phyloP scores from a whole-genome alignment of 2,797 vertebrate genomes.

The Sebastes wilsoni region DNA sequence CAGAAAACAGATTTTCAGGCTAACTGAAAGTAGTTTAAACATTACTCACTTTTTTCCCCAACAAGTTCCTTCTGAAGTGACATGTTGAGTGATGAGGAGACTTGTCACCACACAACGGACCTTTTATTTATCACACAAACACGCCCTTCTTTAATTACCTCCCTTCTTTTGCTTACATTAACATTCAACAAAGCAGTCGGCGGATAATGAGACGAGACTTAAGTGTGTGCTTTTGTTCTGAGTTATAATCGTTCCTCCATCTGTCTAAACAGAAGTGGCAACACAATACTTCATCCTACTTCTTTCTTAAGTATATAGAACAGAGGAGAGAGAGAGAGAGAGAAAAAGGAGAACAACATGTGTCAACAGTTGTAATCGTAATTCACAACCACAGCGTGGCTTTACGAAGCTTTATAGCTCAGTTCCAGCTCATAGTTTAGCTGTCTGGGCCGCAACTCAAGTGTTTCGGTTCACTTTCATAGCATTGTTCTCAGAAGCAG shows the following conservation, averaged over 20 bases:
- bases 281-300: not conserved
- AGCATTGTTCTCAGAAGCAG: not conserved
- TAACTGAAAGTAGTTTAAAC: slow-evolving; percentile 8
- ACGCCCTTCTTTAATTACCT: not conserved
- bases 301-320: not conserved
- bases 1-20: not conserved
- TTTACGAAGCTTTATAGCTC: not conserved
- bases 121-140: not conserved
- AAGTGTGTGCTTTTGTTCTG: not conserved
- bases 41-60: not conserved
- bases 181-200: slow-evolving; percentile 12
- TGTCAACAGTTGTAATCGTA: not conserved
- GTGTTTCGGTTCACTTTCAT: not conserved
- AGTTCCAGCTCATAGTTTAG: not conserved
- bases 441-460: fast-evolving
- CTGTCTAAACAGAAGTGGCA: slow-evolving; percentile 28
- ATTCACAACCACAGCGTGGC: not conserved
- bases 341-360: not conserved
- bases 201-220: slow-evolving; percentile 9
- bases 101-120: not conserved
- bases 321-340: not conserved
- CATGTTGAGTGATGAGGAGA: not conserved
- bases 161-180: slow-evolving; percentile 12
- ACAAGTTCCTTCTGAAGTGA: not conserved
- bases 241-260: not conserved